Evolutionary conservation across 2,113 vertebrate genomes (phyloP).

Genomic region (Leuciscus idus): DNA sequence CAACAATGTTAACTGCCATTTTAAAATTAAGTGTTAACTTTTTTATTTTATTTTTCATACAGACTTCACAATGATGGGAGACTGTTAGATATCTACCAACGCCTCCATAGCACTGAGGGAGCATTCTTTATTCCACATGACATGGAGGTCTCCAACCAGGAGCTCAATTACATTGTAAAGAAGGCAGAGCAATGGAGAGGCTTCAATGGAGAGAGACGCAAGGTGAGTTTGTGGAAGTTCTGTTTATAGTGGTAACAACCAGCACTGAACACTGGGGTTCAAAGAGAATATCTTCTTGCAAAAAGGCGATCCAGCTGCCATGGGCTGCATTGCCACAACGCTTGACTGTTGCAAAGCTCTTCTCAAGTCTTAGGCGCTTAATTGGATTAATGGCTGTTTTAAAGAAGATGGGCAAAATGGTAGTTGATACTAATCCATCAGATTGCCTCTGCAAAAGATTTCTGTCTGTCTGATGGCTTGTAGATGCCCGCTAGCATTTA

Average conservation of each 20-base stretch:
- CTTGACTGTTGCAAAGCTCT: slow-evolving; percentile 10
- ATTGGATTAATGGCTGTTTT: slow-evolving; percentile 63
- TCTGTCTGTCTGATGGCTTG: slow-evolving; percentile 49
- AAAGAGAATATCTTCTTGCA: background rate
- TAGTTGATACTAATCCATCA: slow-evolving; percentile 55
- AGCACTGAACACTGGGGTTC: background rate
- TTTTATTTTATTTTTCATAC: slow-evolving; percentile 56
- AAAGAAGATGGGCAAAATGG: slow-evolving; percentile 51
- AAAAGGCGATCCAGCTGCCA: background rate
- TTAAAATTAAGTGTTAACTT: background rate
- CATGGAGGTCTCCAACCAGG: slow-evolving; percentile 89
- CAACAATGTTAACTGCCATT: no score
- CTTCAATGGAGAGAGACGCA: slow-evolving; percentile 84
- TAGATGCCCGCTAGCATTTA: slow-evolving; percentile 20
- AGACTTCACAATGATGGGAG: slow-evolving; percentile 84
- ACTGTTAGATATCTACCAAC: slow-evolving; percentile 83
- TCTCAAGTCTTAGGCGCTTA: slow-evolving; percentile 54
- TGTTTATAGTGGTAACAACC: background rate
- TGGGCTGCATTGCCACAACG: slow-evolving; percentile 9
- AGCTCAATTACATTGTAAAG: slow-evolving; percentile 87
- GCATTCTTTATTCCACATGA: slow-evolving; percentile 85
- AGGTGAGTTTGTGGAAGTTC: slow-evolving; percentile 75
- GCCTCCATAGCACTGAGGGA: slow-evolving; percentile 80
- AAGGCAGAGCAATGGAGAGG: slow-evolving; percentile 92
- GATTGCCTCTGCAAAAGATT: slow-evolving; percentile 56